Base-by-base conservation (phyloP, 1,140 invertebrate species). In the Pinna nobilis region DNA sequence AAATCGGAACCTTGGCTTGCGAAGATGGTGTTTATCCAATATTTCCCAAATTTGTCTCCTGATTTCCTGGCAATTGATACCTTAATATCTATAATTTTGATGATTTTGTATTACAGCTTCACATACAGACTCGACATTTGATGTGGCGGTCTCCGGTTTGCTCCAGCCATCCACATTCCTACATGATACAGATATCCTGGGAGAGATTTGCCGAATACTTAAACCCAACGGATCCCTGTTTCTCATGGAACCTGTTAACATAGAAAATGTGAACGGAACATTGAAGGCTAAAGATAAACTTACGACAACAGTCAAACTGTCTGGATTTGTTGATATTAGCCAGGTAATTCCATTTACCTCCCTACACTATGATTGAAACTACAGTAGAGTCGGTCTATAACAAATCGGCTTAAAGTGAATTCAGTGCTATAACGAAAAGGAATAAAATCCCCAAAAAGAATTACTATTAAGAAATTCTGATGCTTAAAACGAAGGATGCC, bases 251-350 rank as follows among this genome's bases (percentile, higher is more conserved):
- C 47, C 73, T 25, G 63, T 60, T 28, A 44, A 44, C 23, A 9
- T 44, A 30, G 37, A 41, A 1, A 13, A 44, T 61, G 39, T 39
- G 11, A 61, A 57, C 70, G 80, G 79, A 64, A 74, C 70, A 35
- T 51, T 84, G 7, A 74, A 82, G 33, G 80, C 83, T 59, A 76
- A 81, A 64, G 80, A 86, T 3, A 84, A 86, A 70, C 64, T 87
- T 28, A 47, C 74, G 13, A 84, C 82, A 35, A 59, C 74, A 7
- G 61, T 91, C 20, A 91, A 88, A 71, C 73, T 91, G n/a, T 87
- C 89, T 49, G 91, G 91, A 44, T 91, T 90, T 84, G 80, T 89
- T 2, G 81, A 89, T 76, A 74, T 84, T 5, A 80, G 77, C 35
- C 57, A 82, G 78, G 86, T 86, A 72, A 80, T 0, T 33, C 33